These are phyloP conservation scores for Cottoperca gobio DNA, from an alignment of 2,797 vertebrate species.

Conservation along the genomic window DNA sequence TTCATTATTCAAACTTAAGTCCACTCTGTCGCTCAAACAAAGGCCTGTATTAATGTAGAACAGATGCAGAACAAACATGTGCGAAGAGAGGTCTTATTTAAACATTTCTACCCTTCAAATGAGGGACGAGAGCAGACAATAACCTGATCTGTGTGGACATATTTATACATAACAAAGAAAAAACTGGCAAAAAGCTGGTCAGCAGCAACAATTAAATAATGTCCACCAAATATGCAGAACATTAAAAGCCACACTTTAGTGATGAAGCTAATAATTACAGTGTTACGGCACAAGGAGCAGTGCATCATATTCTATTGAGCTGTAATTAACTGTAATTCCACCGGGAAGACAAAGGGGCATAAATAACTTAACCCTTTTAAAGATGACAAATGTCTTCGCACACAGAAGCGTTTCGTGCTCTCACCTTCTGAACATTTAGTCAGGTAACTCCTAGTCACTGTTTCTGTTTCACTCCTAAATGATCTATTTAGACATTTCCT, in stretches of 20 bases:
- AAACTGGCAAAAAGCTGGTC: neutral
- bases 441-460: neutral
- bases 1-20: neutral
- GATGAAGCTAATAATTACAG: neutral
- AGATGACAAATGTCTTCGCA: neutral
- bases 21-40: neutral
- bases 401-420: neutral
- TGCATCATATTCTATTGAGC: neutral
- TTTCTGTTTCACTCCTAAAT: neutral
- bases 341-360: neutral
- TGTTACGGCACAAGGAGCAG: neutral
- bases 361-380: neutral
- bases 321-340: conserved; percentile 2
- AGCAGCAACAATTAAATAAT: neutral
- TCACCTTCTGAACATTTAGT: neutral
- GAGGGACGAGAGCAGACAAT: neutral
- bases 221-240: neutral
- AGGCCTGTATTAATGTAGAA: neutral
- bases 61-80: neutral
- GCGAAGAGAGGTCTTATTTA: neutral
- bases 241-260: neutral
- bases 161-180: too few relatives aligned
- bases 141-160: neutral
- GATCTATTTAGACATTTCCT: neutral
- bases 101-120: neutral